Base-by-base conservation (phyloP, 1,140 invertebrate genomes). In the Rhopalosiphum maidis region DNA sequence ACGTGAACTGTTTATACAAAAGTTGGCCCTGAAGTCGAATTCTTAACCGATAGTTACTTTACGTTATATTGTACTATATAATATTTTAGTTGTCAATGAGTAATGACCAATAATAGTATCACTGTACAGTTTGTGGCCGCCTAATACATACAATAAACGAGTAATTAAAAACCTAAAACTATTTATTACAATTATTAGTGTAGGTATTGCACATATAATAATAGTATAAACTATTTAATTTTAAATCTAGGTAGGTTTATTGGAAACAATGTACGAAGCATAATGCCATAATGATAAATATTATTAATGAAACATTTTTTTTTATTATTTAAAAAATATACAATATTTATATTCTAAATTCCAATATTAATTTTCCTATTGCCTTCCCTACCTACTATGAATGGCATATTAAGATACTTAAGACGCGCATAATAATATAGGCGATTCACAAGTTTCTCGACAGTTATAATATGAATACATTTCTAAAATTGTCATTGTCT, bases 21-120 rank as follows among this genome's bases (percentile, higher is more conserved):
- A 92, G 30, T 92, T 51, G 90, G 82, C 90, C 68, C 90, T 92
- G 90, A 92, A 18, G n/a, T 21, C 48, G 68, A 92, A 92, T 92
- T 92, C 35, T 92, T 82, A 43, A 83, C 90, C 68, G n/a, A 35
- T 83, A 83, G 90, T 48, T 77, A 6, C n/a, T 77, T 77, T 77
- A 77, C 5, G 60, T 77, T 51, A 82, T 37, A 77, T 9, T 51
- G 3, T 55, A 82, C 68, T 22, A 82, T 37, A 83, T 92, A 92
- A 83, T 82, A 46, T 46, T 83, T 51, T 21, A 82, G 90, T 83
- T 82, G 43, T 91, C 88, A 82, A 92, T 92, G 46, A n/a, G 30
- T 43, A 91, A 68, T 83, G 37, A 41, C 37, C 51, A 90, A 37
- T 48, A 51, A 83, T 41, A 77, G n/a, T 15, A 25, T 92, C 9